These are phyloP conservation scores for Sebastiscus albofasciatus DNA, from an alignment of 2,797 vertebrate genomes.

Conservation along the genomic window DNA sequence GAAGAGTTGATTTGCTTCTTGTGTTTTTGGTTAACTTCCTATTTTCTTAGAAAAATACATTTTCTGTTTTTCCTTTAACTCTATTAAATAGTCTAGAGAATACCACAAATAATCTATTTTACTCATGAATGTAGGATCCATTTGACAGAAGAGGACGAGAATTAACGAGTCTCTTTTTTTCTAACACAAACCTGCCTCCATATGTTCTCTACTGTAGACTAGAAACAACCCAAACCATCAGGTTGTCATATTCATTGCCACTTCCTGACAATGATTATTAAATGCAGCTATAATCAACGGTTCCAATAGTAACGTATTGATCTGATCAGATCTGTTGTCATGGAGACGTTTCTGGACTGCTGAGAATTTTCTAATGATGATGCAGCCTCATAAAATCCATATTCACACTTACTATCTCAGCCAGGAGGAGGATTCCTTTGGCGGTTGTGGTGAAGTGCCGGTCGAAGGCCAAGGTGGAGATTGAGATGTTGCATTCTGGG, in stretches of 20 bases:
- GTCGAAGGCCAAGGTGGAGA: constrained; percentile 77
- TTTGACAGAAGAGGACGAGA: not conserved
- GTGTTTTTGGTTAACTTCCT: constrained; percentile 70
- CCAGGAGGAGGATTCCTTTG: constrained; percentile 70
- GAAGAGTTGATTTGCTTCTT: constrained; percentile 59
- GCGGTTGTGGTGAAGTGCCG: constrained; percentile 68
- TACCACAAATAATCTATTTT: not conserved
- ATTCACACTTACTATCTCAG: constrained; percentile 79
- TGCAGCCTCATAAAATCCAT: not conserved
- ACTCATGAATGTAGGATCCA: not conserved
- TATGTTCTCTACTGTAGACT: not conserved
- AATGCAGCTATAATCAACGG: not conserved
- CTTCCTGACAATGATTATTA: not conserved
- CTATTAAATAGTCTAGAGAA: not conserved
- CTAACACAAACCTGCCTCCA: not conserved
- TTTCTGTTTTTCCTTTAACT: not conserved
- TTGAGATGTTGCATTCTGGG: constrained; percentile 61
- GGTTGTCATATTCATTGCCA: not conserved
- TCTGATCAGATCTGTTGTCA: not conserved
- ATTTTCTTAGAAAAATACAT: constrained; percentile 30
- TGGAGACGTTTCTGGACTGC: not conserved
- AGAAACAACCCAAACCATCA: not conserved
- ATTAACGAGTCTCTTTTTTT: not conserved
- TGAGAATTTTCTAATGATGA: not conserved
- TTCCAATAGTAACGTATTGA: not conserved